Base-by-base conservation (phyloP, 2,797 vertebrate genomes). In the Danionella dracula region DNA sequence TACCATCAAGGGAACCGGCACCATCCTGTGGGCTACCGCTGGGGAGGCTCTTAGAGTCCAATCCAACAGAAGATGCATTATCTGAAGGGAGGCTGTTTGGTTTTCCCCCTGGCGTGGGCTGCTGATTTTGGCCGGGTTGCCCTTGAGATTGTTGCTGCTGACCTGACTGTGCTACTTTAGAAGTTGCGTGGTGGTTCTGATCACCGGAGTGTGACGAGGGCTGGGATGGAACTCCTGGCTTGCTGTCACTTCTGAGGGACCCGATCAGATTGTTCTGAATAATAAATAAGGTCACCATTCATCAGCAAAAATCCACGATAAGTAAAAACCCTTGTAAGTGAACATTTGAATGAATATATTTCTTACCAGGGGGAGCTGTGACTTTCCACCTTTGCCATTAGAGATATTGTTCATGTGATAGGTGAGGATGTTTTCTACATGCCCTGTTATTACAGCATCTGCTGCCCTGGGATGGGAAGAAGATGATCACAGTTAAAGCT, bases 331-430 rank as follows among this genome's bases (percentile, higher is more conserved):
- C 6, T 1, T 20, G 11, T 1, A 41, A 44, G 15, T 13, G 32
- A 58, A 32, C 17, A 48, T 35, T 34, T 51, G 15, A 31, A 37
- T 45, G 16, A 58, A 48, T 1, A n/a, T n/a, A 1, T 11, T 49
- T 13, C 87, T 81, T 94, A 99, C 95, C 94, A 93, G 84, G 45
- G 94, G 89, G 76, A 91, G 91, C 86, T 93, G 90, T 86, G 92
- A 92, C 86, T 95, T 93, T 81, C 98, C 91, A 8, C 82, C 86
- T 87, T 97, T 98, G 91, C 87, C 91, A 85, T 92, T 97, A 71
- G 96, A 98, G 89, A 96, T 93, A 89, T 97, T 98, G 89, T 97
- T 97, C 88, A 97, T 93, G 79, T 99, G 97, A 88, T 98, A 99
- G 85, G 91, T 89, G 79, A 99, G 94, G 0, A 99, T 98, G 66